A percentile compares a stretch with the other conserved stretches of the same genome.
Conservation (phyloP, 2,113 vertebrate species). For the Parus major region DNA sequence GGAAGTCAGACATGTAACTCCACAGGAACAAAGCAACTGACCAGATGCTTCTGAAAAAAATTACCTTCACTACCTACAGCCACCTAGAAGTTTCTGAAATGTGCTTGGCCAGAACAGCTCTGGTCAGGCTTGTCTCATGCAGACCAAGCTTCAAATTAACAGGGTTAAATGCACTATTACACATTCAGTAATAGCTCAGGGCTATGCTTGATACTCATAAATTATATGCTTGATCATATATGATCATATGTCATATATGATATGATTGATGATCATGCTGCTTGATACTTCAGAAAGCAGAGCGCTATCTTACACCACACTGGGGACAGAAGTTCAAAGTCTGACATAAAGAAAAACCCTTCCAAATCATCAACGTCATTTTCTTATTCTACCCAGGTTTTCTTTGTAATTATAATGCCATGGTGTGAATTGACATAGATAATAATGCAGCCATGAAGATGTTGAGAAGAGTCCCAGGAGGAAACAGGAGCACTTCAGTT, state of each 20-base stretch:
- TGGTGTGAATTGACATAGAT: not conserved
- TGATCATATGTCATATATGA: too few species aligned
- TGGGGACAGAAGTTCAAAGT: not conserved
- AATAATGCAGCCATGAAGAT: not conserved
- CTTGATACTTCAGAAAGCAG: not conserved
- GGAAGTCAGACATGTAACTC: not conserved
- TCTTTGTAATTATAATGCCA: not conserved
- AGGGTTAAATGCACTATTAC: not conserved
- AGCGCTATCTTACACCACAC: accelerated
- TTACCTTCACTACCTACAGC: not conserved
- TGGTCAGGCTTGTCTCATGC: not conserved
- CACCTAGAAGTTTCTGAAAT: not conserved
- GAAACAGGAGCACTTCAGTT: not conserved
- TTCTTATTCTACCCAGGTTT: not conserved
- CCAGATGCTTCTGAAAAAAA: not conserved
- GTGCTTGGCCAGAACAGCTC: not conserved
- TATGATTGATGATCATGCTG: not conserved
- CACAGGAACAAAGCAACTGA: not conserved
- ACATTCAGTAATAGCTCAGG: not conserved
- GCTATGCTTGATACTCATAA: too few species aligned
- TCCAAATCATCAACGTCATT: not conserved
- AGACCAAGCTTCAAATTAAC: not conserved
- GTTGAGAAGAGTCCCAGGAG: not conserved
- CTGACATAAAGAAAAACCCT: not conserved
- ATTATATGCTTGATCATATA: too few species aligned